phyloP scores from a whole-genome alignment of 2,888 invertebrate species.

The Apamea crenata region DNA sequence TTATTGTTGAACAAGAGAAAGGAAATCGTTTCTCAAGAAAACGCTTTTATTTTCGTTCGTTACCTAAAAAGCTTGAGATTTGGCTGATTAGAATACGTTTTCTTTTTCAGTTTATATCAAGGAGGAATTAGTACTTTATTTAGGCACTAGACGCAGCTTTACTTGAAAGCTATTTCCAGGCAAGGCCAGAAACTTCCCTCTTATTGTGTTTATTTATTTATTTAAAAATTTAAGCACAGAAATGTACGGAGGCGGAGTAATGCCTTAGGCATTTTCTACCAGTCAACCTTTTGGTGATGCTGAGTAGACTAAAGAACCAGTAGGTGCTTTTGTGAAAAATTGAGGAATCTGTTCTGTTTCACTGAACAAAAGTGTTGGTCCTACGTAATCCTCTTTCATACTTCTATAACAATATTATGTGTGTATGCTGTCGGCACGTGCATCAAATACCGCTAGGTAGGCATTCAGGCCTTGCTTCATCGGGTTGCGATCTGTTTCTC shows the following conservation, averaged over 20 bases:
- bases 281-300: too few species aligned
- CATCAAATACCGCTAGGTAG: constrained; percentile 40
- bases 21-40: not conserved
- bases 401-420: not conserved
- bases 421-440: constrained; percentile 41
- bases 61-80: not conserved
- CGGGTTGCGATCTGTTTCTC: constrained; percentile 71
- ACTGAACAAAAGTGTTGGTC: too few species aligned
- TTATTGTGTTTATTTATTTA: not conserved
- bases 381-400: not conserved
- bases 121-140: not conserved
- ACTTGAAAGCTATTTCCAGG: not conserved
- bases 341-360: too few species aligned
- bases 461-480: constrained; percentile 26
- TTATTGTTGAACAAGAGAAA: not conserved
- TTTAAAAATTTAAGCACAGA: too few species aligned
- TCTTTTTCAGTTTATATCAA: not conserved
- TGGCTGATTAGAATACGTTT: not conserved
- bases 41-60: not conserved
- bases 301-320: too few species aligned
- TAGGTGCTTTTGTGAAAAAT: too few species aligned
- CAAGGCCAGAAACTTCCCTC: not conserved
- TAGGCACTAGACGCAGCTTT: not conserved
- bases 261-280: too few species aligned
- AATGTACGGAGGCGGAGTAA: too few species aligned